Base-by-base conservation (phyloP, 2,888 invertebrate species). In the Mystacides longicornis region DNA sequence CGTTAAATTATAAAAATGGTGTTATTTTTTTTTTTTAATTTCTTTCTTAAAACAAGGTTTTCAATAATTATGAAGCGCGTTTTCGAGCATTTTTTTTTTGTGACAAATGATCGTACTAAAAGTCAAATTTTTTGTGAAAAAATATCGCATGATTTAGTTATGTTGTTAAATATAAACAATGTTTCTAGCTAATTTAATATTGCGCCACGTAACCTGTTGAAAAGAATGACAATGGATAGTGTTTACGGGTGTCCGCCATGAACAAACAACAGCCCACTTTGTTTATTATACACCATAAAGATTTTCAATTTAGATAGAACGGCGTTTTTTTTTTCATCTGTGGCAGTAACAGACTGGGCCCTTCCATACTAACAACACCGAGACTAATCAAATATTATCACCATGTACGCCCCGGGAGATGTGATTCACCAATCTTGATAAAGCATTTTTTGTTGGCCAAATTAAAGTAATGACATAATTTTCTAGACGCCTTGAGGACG, bases 251-350 rank as follows among this genome's bases (percentile, higher is more conserved):
- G n/a, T 37, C 16, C 16, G 3, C 14, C 14, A 37, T 37, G 14
- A 37, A 37, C 14, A 37, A 27, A 37, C 16, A 16, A 4, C 3
- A 3, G 37, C 3, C 3, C 14, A 37, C 14, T 37, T 37, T 37
- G 37, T 14, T 37, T 37, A 37, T 37, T 37, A 14, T 37, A 3
- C 37, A 14, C 37, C 4, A 37, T 37, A 37, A 37, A 37, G 37
- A 37, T 37, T 37, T 37, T 37, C 37, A 37, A 37, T 37, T 37
- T 37, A 37, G 37, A 37, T 37, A 37, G 37, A 37, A 37, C n/a
- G 3, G 11, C 14, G 16, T 37, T 37, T 37, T 37, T n/a, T n/a
- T n/a, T n/a, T n/a, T 37, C 16, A 37, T 37, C 37, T 16, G 14
- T 37, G 37, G 37, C 14, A 37, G 14, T 14, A 37, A 37, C 4